Evolutionary conservation across 1,140 invertebrate species (phyloP), one percentile per base, ranked within the genome.

Genomic region (Penaeus japonicus): DNA sequence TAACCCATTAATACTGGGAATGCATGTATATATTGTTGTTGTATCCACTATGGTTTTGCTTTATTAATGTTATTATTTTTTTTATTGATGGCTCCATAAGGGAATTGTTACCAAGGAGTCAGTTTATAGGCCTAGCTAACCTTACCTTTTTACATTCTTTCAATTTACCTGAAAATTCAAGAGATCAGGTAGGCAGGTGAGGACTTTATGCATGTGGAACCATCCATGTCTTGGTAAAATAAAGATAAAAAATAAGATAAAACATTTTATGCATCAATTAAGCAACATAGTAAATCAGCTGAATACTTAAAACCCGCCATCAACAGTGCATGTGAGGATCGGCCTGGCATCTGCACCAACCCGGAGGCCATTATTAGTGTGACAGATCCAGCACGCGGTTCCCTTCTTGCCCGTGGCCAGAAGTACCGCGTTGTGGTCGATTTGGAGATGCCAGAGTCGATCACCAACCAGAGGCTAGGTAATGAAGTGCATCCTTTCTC

Each of bases 351-450:
- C n/a, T 88, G 87, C 87, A 88, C 80, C 73, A 84, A 84, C 55
- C 87, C 87, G 2, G 77, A 24, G 1, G 79, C 80, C 2, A 35
- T 88, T 17, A 57, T 88, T 20, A 57, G 47, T 22, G 87, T 88
- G 12, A 82, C 70, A 0, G 87, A 88, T 73, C 87, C 79, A 20
- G 30, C 27, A 20, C 79, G 87, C 27, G 87, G 87, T 35, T 84
- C 87, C 32, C 27, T 83, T 4, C 80, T 88, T 5, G 80, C 73
- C 12, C 80, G 80, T 27, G 87, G 87, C 32, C 87, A 88, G 70
- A 83, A 82, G 70, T 88, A 88, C 32, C 87, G 87, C 17, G 87
- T 88, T 27, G 87, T 88, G 32, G 87, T 88, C 24, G 87, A 88
- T 53, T 17, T 88, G 54, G 87, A 88, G 22, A 88, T 88, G 87